Conservation (phyloP, 2,888 invertebrate species). For the Malachius bipustulatus region DNA sequence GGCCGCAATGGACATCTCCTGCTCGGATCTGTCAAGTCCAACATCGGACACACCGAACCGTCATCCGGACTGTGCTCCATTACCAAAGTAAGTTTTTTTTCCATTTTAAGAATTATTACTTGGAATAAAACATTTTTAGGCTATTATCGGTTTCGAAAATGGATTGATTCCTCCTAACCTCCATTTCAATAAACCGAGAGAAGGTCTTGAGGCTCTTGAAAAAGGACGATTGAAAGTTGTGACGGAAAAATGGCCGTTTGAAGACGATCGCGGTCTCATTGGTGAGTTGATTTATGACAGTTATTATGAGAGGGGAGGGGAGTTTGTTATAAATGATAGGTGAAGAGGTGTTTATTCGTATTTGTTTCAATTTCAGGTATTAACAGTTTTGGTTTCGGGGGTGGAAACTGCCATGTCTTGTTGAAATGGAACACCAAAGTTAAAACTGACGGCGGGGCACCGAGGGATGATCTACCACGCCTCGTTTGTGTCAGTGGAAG, state of each 20-base stretch:
- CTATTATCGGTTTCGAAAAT: constrained; percentile 40
- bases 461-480: constrained; percentile 56
- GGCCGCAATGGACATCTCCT: constrained; percentile 50
- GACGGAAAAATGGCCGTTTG: constrained; percentile 54
- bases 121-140: constrained; percentile 37
- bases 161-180: constrained; percentile 77
- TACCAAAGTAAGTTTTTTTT: constrained; percentile 52
- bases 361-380: constrained; percentile 61
- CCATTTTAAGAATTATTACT: constrained; percentile 72
- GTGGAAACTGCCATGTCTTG: constrained; percentile 67
- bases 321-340: no score
- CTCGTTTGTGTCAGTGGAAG: constrained; percentile 67
- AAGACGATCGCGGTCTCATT: constrained; percentile 52
- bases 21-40: constrained; percentile 89
- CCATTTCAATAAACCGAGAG: constrained; percentile 44
- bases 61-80: constrained; percentile 72
- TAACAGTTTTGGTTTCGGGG: constrained; percentile 91
- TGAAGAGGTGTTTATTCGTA: no score
- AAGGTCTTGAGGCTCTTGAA: constrained; percentile 47
- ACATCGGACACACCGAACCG: constrained; percentile 87
- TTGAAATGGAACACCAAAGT: constrained; percentile 47
- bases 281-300: no score
- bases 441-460: constrained; percentile 49
- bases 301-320: no score
- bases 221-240: constrained; percentile 60